Conservation (phyloP, 2,797 vertebrate genomes). For the Pogoniulus pusillus region DNA sequence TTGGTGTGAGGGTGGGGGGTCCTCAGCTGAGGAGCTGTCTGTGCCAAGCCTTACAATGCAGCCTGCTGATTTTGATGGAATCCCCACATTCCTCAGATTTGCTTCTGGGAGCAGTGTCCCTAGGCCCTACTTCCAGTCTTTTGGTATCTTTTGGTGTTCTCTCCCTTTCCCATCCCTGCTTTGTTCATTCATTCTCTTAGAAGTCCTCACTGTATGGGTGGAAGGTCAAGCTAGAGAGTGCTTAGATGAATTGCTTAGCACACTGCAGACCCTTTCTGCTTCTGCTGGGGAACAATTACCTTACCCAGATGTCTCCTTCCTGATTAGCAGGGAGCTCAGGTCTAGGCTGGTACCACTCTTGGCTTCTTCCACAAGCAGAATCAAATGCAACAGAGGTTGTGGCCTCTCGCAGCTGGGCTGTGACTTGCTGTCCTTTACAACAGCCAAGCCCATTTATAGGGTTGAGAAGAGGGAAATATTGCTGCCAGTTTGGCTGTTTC, state of each 20-base stretch:
- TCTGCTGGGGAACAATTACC: background rate
- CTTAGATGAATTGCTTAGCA: fast-evolving
- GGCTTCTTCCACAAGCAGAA: background rate
- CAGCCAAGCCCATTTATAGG: background rate
- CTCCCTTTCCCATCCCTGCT: background rate
- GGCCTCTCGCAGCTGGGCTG: background rate
- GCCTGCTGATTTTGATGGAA: background rate
- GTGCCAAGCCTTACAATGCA: background rate
- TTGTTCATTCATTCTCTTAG: background rate
- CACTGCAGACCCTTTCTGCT: background rate
- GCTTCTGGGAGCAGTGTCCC: background rate
- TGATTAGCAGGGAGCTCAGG: background rate
- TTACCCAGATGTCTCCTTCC: background rate
- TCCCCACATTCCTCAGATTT: fast-evolving
- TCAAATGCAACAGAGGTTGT: background rate
- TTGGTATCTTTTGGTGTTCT: background rate
- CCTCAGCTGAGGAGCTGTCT: background rate
- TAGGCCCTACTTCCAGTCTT: background rate
- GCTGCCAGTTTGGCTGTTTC: fast-evolving
- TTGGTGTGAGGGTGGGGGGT: background rate
- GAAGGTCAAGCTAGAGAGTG: fast-evolving
- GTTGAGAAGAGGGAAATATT: background rate
- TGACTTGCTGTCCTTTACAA: background rate
- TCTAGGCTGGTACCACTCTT: background rate
- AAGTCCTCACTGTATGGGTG: background rate